Evolutionary conservation across 2,888 invertebrate genomes (phyloP), one percentile per base, ranked within the genome.

Genomic region (Vesta saturnalis): DNA sequence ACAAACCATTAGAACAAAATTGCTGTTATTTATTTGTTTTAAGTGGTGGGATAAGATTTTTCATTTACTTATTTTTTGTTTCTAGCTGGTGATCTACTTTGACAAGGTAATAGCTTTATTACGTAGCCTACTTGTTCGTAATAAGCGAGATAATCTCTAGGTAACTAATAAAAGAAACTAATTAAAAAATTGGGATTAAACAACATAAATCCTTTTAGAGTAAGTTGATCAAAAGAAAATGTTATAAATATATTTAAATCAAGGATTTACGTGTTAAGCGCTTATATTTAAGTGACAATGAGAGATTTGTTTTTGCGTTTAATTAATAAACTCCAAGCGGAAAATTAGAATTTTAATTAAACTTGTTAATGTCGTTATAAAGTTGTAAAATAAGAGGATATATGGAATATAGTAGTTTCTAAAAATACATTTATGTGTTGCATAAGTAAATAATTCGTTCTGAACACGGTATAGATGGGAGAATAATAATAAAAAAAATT

Each of bases 221-320:
- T n/a, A n/a, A 39, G n/a, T n/a, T 39, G 39, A 39, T 39, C 2
- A n/a, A 39, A n/a, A 39, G n/a, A 10, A 39, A n/a, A 39, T 39
- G 8, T 39, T 39, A 12, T 39, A n/a, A 39, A n/a, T 6, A 39
- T n/a, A 39, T 39, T 39, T 39, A 39, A 39, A 39, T 39, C 39
- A n/a, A 39, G 39, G 39, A n/a, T 39, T 39, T 39, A 3, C 39
- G 39, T 39, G 39, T 39, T 39, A 39, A 39, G 12, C n/a, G 39
- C 39, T 39, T 39, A 39, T 39, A 39, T 39, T 39, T 39, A 39
- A 39, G 39, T 39, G 39, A 39, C 39, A 39, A 39, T 39, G 39
- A 10, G 12, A 39, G n/a, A n/a, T 39, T 39, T 39, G 39, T 39
- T 39, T 39, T 39, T 39, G n/a, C 12, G n/a, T 4, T 39, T n/a